phyloP scores from a whole-genome alignment of 2,797 vertebrate genomes.

The Leucoraja ocellata region DNA sequence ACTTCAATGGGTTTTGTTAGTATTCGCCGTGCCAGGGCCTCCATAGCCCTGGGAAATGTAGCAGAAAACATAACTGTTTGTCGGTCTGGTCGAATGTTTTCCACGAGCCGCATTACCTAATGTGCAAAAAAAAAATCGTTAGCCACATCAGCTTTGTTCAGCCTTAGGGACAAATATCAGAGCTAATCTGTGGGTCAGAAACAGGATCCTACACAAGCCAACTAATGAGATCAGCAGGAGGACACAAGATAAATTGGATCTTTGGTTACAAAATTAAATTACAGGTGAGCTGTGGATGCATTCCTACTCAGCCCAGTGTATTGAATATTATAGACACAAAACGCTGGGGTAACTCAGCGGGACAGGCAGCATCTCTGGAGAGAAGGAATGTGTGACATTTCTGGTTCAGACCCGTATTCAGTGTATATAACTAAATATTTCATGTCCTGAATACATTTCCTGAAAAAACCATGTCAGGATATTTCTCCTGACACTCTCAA shows the following conservation, averaged over 20 bases:
- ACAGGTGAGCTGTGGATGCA: neutral
- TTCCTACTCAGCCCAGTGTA: neutral
- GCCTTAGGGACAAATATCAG: neutral
- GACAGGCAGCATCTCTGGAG: too few relatives aligned
- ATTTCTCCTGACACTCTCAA: neutral
- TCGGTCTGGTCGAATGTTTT: conserved; percentile 89
- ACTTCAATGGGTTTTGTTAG: conserved; percentile 88
- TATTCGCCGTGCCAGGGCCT: conserved; percentile 90
- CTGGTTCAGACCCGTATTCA: too few relatives aligned
- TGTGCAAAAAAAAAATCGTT: neutral
- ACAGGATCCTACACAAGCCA: neutral
- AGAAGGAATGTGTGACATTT: too few relatives aligned
- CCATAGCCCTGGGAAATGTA: conserved; percentile 96
- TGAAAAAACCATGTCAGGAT: too few relatives aligned
- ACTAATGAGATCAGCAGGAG: neutral
- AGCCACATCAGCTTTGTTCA: neutral
- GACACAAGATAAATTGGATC: neutral
- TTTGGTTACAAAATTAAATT: too few relatives aligned
- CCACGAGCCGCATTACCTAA: conserved; percentile 96
- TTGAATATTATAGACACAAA: too few relatives aligned
- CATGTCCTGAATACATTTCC: too few relatives aligned
- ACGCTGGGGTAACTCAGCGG: too few relatives aligned
- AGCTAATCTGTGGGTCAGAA: neutral
- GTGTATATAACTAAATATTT: too few relatives aligned
- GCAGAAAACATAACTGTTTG: conserved; percentile 99